Base-by-base conservation (phyloP, 2,797 vertebrate species). In the Chelonia mydas region DNA sequence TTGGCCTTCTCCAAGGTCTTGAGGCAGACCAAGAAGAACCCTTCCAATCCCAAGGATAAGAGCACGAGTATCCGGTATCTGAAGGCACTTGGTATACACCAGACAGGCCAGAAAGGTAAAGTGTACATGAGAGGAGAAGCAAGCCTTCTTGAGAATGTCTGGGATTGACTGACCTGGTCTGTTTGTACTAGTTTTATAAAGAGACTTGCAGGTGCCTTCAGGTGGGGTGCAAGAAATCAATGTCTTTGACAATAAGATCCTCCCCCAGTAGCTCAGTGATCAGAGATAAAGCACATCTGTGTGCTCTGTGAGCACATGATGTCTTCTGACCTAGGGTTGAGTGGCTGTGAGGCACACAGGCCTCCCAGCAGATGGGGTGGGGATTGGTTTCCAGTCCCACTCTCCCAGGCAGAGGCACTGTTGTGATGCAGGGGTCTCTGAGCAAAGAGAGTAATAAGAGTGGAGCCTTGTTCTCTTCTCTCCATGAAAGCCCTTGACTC, bases 41-140 rank as follows among this genome's bases (percentile, higher is more conserved):
- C 99, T 90, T 99, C 99, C 95, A 99, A 99, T 97, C 99, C 99
- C 95, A 99, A 99, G 99, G 99, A 99, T 97, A 99, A 99, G 98
- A 99, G 98, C 98, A 99, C 99, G 94, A 99, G 99, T 98, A 99
- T 99, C 94, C 98, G 99, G 92, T 99, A 99, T 96, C 98, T 99
- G 54, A 99, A 99, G 98, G 98, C 99, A 74, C 98, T 98, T 68
- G 99, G 99, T 83, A 98, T 99, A 95, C 99, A 99, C 94, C 99
- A 99, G 96, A 98, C 99, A 68, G 99, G 99, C 86, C 99, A 99
- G 98, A 99, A 99, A 99, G 99, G 99, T 99, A 97, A 94, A 90
- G 85, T 96, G 91, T 96, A 79, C n/a, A 27, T 54, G 16, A 74
- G 31, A 12, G 37, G 91, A 37, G 9, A 84, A 83, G 72, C 41